phyloP scores from a whole-genome alignment of 2,888 invertebrate species.

The Acanthococcus lagerstroemiae region DNA sequence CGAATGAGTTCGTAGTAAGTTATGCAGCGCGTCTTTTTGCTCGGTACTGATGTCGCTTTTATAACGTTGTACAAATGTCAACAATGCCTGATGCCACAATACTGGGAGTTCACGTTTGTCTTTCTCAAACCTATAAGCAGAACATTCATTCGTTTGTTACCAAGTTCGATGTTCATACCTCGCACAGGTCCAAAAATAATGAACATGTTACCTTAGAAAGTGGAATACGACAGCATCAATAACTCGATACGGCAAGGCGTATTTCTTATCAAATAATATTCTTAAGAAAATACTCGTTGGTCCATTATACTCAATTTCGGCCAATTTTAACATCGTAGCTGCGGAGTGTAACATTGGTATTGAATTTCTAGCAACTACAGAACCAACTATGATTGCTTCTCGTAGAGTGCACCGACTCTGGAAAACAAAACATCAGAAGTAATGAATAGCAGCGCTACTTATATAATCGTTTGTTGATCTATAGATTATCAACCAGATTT shows the following conservation, averaged over 20 bases:
- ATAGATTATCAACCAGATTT: too few species aligned
- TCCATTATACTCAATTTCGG: constrained; percentile 95
- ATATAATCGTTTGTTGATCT: too few species aligned
- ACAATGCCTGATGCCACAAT: constrained; percentile 90
- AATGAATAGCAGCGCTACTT: too few species aligned
- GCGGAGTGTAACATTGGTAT: constrained; percentile 92
- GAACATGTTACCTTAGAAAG: constrained; percentile 62
- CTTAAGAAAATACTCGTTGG: constrained; percentile 91
- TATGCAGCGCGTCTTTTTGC: constrained; percentile 76
- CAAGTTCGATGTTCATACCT: not conserved
- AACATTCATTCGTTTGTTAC: not conserved
- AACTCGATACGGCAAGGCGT: constrained; percentile 89
- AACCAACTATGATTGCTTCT: constrained; percentile 91
- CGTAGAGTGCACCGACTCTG: constrained; percentile 86
- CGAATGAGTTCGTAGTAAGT: constrained; percentile 61
- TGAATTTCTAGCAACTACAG: constrained; percentile 79
- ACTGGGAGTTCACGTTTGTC: constrained; percentile 82
- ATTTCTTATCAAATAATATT: constrained; percentile 92
- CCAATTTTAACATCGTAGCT: constrained; percentile 87
- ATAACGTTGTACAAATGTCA: constrained; percentile 90
- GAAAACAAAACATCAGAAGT: too few species aligned
- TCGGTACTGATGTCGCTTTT: constrained; percentile 89
- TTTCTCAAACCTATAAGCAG: constrained; percentile 59
- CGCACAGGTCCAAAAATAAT: not conserved
- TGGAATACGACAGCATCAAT: constrained; percentile 91